Evolutionary conservation across 2,797 vertebrate species (phyloP).

Genomic region (Ctenopoma multispine): DNA sequence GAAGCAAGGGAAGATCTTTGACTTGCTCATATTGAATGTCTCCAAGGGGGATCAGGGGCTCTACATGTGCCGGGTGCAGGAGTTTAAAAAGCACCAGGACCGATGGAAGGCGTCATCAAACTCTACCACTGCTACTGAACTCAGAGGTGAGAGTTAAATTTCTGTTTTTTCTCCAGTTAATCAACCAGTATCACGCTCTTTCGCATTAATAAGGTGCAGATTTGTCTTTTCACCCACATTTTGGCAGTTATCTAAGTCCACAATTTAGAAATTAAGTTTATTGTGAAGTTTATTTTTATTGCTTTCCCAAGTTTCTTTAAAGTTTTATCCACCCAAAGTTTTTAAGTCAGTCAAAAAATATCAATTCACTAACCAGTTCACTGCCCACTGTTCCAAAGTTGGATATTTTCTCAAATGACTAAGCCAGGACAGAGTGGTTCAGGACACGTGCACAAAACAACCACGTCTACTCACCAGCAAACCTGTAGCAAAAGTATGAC

Average conservation of each 20-base stretch:
- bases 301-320: too few relatives aligned
- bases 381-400: conserved; percentile 1
- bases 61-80: conserved; percentile 94
- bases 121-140: conserved; percentile 89
- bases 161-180: neutral
- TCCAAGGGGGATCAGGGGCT: conserved; percentile 87
- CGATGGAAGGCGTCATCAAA: conserved; percentile 94
- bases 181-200: neutral
- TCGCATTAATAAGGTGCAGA: neutral
- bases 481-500: too few relatives aligned
- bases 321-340: too few relatives aligned
- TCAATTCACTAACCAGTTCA: too few relatives aligned
- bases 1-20: conserved; percentile 86
- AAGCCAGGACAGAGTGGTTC: neutral
- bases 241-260: too few relatives aligned
- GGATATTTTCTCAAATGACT: conserved; percentile 5
- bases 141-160: conserved; percentile 86
- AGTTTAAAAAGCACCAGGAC: conserved; percentile 90
- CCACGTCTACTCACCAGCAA: neutral
- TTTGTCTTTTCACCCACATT: too few relatives aligned
- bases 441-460: neutral
- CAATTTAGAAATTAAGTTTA: too few relatives aligned
- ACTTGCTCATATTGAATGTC: conserved; percentile 88
- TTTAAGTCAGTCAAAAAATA: too few relatives aligned
- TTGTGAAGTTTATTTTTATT: too few relatives aligned